Percentiles rank a stretch among this genome's conserved stretches.
Conservation (phyloP, 2,113 vertebrate species). For the Mirza zaza region DNA sequence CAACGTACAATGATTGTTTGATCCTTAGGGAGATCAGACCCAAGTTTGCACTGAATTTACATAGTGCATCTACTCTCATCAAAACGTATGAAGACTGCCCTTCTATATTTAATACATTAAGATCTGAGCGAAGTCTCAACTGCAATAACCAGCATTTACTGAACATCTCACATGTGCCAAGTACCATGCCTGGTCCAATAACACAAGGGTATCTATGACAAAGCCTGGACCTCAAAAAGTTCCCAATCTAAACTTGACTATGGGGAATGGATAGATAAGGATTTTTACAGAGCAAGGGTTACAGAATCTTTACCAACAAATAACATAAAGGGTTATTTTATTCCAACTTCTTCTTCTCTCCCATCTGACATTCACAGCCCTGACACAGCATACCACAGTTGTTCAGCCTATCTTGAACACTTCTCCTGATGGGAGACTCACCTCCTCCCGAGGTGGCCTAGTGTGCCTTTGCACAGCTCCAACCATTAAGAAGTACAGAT, state of each 20-base stretch:
- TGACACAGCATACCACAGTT: neutral
- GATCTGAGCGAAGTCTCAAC: neutral
- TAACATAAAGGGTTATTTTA: neutral
- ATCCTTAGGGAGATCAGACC: neutral
- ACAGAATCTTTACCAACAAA: neutral
- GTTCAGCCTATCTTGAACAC: neutral
- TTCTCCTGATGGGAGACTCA: slow-evolving; percentile 1
- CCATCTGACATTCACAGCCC: neutral
- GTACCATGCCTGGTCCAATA: neutral
- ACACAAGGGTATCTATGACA: neutral
- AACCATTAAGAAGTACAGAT: neutral
- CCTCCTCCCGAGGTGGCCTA: neutral
- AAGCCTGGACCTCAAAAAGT: neutral
- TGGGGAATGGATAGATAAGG: neutral
- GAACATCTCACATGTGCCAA: neutral
- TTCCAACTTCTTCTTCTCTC: neutral
- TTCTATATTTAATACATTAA: neutral
- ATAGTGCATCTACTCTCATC: neutral
- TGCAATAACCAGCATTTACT: neutral
- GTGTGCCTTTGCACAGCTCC: neutral
- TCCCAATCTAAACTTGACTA: neutral
- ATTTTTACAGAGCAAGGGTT: neutral
- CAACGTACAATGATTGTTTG: neutral
- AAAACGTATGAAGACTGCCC: neutral
- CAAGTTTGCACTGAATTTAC: neutral